Conservation (phyloP, 2,888 invertebrate species). For the Ypsolopha sequella region DNA sequence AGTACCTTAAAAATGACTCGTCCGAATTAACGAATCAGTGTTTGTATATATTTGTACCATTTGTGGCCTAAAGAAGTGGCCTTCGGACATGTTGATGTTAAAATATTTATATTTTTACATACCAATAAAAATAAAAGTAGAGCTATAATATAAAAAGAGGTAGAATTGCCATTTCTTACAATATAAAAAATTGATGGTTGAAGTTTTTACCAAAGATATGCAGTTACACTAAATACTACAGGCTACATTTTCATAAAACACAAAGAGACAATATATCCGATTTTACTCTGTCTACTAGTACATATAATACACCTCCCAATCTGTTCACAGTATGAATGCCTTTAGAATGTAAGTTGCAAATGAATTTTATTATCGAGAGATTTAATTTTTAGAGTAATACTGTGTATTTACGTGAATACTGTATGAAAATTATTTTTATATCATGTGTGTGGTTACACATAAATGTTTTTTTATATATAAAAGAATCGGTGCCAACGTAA, state of each 20-base stretch:
- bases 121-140: not conserved
- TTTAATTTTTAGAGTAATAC: constrained; percentile 48
- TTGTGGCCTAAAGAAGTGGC: not conserved
- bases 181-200: not conserved
- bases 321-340: constrained; percentile 40
- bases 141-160: not conserved
- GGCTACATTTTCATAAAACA: not conserved
- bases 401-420: constrained; percentile 57
- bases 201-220: constrained; percentile 2
- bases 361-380: constrained; percentile 63
- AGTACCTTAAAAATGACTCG: not conserved
- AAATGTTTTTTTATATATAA: constrained; percentile 58
- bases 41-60: not conserved
- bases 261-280: not conserved
- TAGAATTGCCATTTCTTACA: not conserved
- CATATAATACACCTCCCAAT: constrained; percentile 29
- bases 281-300: too few relatives aligned
- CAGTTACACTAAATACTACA: not conserved
- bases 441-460: constrained; percentile 45
- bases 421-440: constrained; percentile 66
- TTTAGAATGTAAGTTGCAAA: constrained; percentile 47
- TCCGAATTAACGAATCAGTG: too few relatives aligned
- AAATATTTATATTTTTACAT: not conserved
- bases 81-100: not conserved
- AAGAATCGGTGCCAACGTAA: constrained; percentile 67